These are phyloP conservation scores for Furcula furcula DNA, from an alignment of 2,888 invertebrate species.

Conservation along the genomic window DNA sequence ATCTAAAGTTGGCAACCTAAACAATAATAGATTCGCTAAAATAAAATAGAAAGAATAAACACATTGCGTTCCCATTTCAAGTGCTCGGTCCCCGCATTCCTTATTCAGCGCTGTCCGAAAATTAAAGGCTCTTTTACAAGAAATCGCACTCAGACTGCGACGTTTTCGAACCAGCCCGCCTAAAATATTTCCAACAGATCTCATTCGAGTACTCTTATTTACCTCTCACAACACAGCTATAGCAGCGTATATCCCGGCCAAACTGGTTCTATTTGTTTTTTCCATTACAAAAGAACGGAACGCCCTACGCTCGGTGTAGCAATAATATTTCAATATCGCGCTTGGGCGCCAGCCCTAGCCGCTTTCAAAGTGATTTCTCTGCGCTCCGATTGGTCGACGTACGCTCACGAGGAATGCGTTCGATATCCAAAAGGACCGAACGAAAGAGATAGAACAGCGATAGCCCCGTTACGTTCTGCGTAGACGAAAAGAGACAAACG, in stretches of 20 bases:
- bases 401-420: constrained; percentile 36
- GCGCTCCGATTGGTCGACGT: constrained; percentile 56
- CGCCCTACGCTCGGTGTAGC: constrained; percentile 63
- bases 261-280: constrained; percentile 69
- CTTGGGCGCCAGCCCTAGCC: constrained; percentile 56
- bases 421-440: constrained; percentile 47
- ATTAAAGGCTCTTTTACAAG: constrained; percentile 71
- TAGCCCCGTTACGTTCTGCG: background rate
- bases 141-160: constrained; percentile 71
- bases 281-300: constrained; percentile 73
- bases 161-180: constrained; percentile 41
- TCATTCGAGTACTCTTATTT: constrained; percentile 68
- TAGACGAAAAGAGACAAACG: constrained; percentile 44
- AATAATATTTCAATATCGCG: constrained; percentile 78
- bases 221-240: constrained; percentile 40
- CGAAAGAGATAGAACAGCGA: constrained; percentile 43
- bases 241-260: constrained; percentile 39
- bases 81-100: constrained; percentile 59
- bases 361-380: constrained; percentile 64
- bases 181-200: constrained; percentile 65
- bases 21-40: constrained; percentile 17
- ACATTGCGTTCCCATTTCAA: constrained; percentile 34
- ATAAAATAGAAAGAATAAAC: constrained; percentile 29
- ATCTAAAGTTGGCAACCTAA: constrained; percentile 2
- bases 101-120: constrained; percentile 75